phyloP scores from a whole-genome alignment of 2,888 invertebrate genomes.

The Calameuta idolon region DNA sequence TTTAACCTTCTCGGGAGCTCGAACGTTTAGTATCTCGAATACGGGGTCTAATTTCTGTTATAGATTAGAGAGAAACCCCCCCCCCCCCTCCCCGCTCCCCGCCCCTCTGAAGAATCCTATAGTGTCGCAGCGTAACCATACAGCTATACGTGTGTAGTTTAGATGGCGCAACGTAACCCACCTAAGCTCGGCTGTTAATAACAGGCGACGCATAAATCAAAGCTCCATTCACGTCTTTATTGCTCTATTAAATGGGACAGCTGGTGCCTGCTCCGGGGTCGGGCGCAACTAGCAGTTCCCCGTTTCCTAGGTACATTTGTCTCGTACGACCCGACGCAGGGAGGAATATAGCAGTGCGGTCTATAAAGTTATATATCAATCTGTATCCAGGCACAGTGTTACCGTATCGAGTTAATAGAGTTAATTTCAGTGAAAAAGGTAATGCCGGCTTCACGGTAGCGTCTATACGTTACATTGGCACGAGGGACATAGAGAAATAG shows the following conservation, averaged over 20 bases:
- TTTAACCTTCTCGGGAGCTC: not conserved
- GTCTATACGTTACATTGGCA: not conserved
- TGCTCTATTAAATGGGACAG: slow-evolving; percentile 66
- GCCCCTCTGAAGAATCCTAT: not conserved
- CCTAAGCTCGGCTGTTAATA: slow-evolving; percentile 58
- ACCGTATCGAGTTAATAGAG: slow-evolving; percentile 47
- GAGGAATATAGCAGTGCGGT: slow-evolving; percentile 27
- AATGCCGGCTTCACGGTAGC: not conserved
- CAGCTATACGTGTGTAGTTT: not conserved
- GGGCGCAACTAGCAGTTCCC: slow-evolving; percentile 7
- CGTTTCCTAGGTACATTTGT: slow-evolving; percentile 21
- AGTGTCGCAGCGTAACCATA: not conserved
- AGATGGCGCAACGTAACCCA: slow-evolving; percentile 26
- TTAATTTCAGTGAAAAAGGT: slow-evolving; percentile 44
- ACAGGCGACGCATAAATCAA: slow-evolving; percentile 64
- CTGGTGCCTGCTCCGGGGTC: slow-evolving; percentile 51
- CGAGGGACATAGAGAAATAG: not conserved
- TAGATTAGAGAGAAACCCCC: not conserved
- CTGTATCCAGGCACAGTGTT: slow-evolving; percentile 26
- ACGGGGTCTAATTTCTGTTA: not conserved
- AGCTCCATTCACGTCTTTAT: slow-evolving; percentile 65
- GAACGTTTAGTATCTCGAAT: not conserved
- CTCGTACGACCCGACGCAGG: slow-evolving; percentile 21
- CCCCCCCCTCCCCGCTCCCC: no score
- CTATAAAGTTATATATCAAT: slow-evolving; percentile 49